These are phyloP conservation scores for Antechinus stuartii DNA, from an alignment of 2,113 vertebrate genomes.

Conservation along the genomic window DNA sequence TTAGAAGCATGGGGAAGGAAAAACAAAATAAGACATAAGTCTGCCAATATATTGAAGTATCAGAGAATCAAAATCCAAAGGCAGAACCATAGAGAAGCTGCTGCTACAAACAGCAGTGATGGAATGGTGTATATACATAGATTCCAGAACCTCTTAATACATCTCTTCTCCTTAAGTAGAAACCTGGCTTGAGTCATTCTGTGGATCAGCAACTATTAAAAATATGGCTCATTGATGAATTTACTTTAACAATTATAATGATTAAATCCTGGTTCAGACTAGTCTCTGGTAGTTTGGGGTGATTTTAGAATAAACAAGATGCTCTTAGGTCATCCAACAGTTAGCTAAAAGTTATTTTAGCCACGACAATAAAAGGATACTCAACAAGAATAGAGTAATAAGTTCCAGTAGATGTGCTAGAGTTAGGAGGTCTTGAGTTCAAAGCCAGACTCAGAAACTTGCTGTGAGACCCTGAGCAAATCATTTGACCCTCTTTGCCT, in stretches of 20 bases:
- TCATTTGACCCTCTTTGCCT: no score
- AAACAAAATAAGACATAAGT: neutral
- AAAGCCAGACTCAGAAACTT: no score
- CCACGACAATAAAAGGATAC: neutral
- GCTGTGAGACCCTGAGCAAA: no score
- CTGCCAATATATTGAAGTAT: neutral
- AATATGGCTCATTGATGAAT: neutral
- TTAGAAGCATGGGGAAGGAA: neutral
- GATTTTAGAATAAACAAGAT: neutral
- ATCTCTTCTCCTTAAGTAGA: neutral
- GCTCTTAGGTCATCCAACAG: neutral
- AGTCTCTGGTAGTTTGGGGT: neutral
- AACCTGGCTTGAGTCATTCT: neutral
- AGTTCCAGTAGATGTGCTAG: neutral
- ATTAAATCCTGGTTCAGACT: neutral
- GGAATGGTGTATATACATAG: neutral
- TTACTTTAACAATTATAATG: neutral
- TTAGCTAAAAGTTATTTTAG: neutral
- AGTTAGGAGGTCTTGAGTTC: no score
- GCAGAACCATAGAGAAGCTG: neutral
- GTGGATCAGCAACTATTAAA: neutral
- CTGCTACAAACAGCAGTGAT: neutral
- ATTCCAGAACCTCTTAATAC: neutral
- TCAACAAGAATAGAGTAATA: neutral
- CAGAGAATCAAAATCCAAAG: neutral